Conservation (phyloP, 1,140 invertebrate genomes). For the Rhynchophorus ferrugineus region DNA sequence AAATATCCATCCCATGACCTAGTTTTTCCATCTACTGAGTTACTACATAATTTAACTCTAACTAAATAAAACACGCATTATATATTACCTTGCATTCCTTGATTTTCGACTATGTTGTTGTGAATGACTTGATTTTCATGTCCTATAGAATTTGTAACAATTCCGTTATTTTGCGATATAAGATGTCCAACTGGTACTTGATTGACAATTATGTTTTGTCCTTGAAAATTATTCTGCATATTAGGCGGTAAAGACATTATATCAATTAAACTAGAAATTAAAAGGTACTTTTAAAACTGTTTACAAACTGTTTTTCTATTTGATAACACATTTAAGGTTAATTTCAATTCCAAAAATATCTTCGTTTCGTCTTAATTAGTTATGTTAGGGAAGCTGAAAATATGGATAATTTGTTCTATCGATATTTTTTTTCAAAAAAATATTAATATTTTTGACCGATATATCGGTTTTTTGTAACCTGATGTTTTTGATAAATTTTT, state of each 20-base stretch:
- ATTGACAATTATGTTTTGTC: slow-evolving; percentile 38
- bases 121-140: slow-evolving; percentile 26
- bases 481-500: no score
- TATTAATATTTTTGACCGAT: no score
- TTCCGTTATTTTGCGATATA: slow-evolving; percentile 37
- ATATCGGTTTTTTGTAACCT: no score
- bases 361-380: no score
- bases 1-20: neutral
- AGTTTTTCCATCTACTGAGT: neutral
- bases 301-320: no score
- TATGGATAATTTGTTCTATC: no score
- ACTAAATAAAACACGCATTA: slow-evolving; percentile 9
- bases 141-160: slow-evolving; percentile 30
- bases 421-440: no score
- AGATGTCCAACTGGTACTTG: slow-evolving; percentile 34
- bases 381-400: no score
- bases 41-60: neutral
- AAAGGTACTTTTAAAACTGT: no score
- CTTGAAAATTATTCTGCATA: slow-evolving; percentile 19
- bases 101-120: slow-evolving; percentile 17
- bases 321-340: no score
- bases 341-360: no score
- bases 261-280: no score
- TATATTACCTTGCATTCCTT: slow-evolving; percentile 16
- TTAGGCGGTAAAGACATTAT: neutral